Conservation (phyloP, 2,888 invertebrate genomes). For the Parapristionchus giblindavisi region DNA sequence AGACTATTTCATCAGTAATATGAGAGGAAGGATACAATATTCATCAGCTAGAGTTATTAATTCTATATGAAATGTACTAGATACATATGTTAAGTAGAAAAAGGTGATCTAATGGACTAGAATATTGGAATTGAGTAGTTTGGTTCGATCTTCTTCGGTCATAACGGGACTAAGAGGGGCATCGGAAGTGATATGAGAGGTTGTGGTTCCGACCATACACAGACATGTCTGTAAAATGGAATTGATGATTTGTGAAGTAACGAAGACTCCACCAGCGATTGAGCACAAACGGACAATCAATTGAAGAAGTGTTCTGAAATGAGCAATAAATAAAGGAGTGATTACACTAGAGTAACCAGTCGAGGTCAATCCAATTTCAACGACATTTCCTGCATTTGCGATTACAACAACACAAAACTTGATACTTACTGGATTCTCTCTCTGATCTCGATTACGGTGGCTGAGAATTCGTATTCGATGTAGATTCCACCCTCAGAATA, state of each 20-base stretch:
- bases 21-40: no score
- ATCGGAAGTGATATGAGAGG: neutral
- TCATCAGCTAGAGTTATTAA: no score
- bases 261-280: constrained; percentile 89
- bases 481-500: constrained; percentile 64
- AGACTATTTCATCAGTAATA: no score
- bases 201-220: neutral
- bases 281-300: constrained; percentile 89
- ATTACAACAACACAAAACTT: no score
- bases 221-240: constrained; percentile 45
- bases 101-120: constrained; percentile 8
- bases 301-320: constrained; percentile 73
- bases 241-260: constrained; percentile 78
- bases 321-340: neutral
- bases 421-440: constrained; percentile 54
- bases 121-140: constrained; percentile 20
- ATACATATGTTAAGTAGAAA: neutral
- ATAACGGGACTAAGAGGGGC: neutral
- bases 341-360: neutral
- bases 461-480: constrained; percentile 65
- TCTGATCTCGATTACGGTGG: constrained; percentile 64
- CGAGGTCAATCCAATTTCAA: neutral
- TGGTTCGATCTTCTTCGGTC: constrained; percentile 10
- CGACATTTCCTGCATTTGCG: neutral
- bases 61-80: no score